phyloP scores from a whole-genome alignment of 2,113 vertebrate genomes.

The Chauna torquata region DNA sequence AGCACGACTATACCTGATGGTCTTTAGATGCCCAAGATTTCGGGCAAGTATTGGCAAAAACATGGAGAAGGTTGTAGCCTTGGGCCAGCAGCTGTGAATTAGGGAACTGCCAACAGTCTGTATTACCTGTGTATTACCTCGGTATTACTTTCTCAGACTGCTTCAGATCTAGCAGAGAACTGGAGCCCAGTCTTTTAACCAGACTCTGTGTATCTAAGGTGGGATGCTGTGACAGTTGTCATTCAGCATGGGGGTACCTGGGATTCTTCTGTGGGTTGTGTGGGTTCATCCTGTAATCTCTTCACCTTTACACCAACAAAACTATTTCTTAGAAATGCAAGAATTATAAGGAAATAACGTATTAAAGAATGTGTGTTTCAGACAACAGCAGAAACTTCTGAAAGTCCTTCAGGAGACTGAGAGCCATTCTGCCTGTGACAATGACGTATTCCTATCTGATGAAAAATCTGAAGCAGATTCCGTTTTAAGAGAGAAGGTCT shows the following conservation, averaged over 20 bases:
- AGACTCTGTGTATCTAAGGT: neutral
- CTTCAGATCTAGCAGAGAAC: neutral
- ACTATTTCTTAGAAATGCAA: neutral
- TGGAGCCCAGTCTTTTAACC: neutral
- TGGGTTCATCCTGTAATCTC: neutral
- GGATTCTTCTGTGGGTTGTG: neutral
- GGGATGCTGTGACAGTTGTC: neutral
- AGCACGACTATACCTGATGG: neutral
- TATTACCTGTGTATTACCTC: neutral
- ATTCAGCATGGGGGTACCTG: neutral
- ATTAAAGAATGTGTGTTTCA: slow-evolving; percentile 71
- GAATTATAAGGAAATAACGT: neutral
- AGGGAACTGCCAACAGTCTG: neutral
- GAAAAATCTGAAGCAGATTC: slow-evolving; percentile 1
- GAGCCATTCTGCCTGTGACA: slow-evolving; percentile 32
- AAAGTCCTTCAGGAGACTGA: slow-evolving; percentile 79
- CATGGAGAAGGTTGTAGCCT: neutral
- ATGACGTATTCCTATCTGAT: neutral
- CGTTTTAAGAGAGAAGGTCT: slow-evolving; percentile 38
- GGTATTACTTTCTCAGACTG: neutral
- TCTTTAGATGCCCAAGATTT: neutral
- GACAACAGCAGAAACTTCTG: slow-evolving; percentile 85
- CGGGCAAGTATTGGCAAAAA: neutral
- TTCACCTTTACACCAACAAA: neutral
- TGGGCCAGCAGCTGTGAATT: neutral